Percentiles rank a stretch among this genome's conserved stretches.
Conservation (phyloP, 2,888 invertebrate genomes). For the Chymomyza caudatula region DNA sequence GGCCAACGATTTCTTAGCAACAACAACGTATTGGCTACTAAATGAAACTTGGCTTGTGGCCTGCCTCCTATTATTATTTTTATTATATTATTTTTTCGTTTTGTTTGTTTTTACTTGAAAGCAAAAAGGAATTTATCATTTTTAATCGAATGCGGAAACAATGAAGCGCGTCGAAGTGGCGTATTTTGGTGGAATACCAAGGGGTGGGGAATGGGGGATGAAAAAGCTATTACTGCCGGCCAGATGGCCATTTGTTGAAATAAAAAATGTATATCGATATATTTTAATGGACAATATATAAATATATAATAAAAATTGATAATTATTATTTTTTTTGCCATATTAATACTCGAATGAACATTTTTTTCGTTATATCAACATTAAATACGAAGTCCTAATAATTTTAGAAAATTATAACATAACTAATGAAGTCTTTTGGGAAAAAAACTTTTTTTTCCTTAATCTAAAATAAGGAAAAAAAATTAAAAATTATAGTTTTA, state of each 20-base stretch:
- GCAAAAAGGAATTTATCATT: conserved; percentile 69
- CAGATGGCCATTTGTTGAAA: not conserved
- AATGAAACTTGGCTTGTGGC: conserved; percentile 31
- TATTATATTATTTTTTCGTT: not conserved
- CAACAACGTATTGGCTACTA: not conserved
- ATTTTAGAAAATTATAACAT: no score
- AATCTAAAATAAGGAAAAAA: no score
- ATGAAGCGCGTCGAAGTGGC: conserved; percentile 72
- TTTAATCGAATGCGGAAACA: conserved; percentile 73
- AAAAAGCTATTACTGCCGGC: conserved; percentile 15
- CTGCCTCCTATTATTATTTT: conserved; percentile 14
- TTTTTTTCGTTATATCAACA: no score
- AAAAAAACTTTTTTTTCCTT: no score
- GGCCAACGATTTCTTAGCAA: conserved; percentile 12
- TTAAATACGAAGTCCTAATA: no score
- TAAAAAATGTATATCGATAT: no score
- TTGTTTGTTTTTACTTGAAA: conserved; percentile 54
- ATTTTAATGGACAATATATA: no score
- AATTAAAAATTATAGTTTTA: no score
- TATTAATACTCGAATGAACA: no score
- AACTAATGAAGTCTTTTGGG: no score
- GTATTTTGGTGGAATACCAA: conserved; percentile 35
- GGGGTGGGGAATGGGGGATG: conserved; percentile 27
- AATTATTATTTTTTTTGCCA: no score
- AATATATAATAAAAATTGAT: no score